Evolutionary conservation across 2,113 vertebrate genomes (phyloP).

Genomic region (Strigops habroptila): DNA sequence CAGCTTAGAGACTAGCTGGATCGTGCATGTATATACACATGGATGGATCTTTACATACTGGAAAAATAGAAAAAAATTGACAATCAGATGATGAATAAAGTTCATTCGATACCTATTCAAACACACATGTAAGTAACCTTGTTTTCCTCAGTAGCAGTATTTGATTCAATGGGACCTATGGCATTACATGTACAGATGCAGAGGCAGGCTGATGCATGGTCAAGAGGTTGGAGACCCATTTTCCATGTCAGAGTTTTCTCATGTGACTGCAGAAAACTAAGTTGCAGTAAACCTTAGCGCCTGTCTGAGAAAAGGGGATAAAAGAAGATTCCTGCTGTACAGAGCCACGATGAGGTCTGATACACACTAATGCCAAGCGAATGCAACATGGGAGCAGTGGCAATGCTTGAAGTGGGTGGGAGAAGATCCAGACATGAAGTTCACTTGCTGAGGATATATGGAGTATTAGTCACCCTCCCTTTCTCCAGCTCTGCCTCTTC

Average conservation of each 20-base stretch:
- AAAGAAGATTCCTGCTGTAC: neutral
- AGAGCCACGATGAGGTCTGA: neutral
- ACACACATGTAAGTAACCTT: neutral
- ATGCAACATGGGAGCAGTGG: accelerated
- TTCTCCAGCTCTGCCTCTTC: neutral
- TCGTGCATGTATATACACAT: neutral
- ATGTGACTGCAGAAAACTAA: neutral
- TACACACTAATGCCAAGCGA: accelerated
- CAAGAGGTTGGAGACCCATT: neutral
- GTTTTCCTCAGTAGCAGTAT: neutral
- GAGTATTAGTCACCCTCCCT: neutral
- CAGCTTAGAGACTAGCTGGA: neutral
- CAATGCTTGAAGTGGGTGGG: neutral
- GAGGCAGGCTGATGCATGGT: neutral
- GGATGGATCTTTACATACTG: neutral
- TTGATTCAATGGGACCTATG: accelerated
- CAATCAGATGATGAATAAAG: neutral
- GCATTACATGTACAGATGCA: too few species aligned
- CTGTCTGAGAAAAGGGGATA: neutral
- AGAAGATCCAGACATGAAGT: neutral
- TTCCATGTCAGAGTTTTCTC: neutral
- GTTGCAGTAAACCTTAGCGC: neutral
- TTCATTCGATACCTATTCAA: neutral
- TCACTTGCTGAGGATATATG: neutral
- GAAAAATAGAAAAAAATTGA: neutral